Conservation (phyloP, 30 jellyfish, hydroid and myxozoan genomes). For the Hydra vulgaris region DNA sequence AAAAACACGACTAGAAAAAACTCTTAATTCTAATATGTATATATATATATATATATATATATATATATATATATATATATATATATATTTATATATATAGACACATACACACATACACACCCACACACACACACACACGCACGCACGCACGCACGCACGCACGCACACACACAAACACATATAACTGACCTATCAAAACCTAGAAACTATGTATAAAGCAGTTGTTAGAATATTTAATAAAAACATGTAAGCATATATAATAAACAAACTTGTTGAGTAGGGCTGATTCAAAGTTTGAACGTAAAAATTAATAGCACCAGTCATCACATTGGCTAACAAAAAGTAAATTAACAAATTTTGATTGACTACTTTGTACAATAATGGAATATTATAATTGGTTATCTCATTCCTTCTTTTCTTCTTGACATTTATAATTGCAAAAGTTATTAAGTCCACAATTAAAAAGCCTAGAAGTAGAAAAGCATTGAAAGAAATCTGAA, state of each 20-base stretch:
- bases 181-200: too few species aligned
- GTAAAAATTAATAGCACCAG: conserved; percentile 57
- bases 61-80: too few species aligned
- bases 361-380: conserved; percentile 42
- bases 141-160: too few species aligned
- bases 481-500: conserved; percentile 37
- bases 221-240: too few species aligned
- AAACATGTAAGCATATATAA: not conserved
- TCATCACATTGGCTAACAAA: conserved; percentile 51
- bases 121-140: too few species aligned
- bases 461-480: conserved; percentile 28
- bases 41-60: too few species aligned
- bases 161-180: too few species aligned
- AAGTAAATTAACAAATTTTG: conserved; percentile 53
- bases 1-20: too few species aligned
- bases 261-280: not conserved
- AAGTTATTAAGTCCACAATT: conserved; percentile 23
- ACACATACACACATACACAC: too few species aligned
- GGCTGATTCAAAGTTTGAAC: conserved; percentile 31
- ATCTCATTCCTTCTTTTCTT: not conserved
- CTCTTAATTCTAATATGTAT: too few species aligned
- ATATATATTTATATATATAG: too few species aligned
- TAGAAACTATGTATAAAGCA: too few species aligned
- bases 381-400: conserved; percentile 11
- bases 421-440: not conserved